Percentiles rank a stretch among this genome's conserved stretches.
These are phyloP conservation scores for Phyllopteryx taeniolatus DNA, from an alignment of 2,113 vertebrate genomes.

Conservation along the genomic window DNA sequence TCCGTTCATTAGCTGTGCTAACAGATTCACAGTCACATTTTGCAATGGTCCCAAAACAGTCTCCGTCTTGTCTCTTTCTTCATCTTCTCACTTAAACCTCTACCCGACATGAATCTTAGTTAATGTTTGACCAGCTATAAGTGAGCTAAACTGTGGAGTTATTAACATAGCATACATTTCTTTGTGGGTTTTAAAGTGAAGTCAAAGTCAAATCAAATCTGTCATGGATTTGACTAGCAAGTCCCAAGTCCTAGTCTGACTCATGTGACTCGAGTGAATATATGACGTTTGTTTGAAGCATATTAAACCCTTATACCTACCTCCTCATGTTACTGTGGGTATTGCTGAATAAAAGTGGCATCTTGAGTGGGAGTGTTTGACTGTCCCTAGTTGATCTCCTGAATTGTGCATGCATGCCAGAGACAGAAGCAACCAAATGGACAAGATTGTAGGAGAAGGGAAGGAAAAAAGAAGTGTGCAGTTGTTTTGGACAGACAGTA, in stretches of 20 bases:
- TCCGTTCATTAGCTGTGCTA: no score
- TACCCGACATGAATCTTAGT: no score
- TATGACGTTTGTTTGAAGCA: conserved; percentile 27
- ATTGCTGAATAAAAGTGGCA: conserved; percentile 83
- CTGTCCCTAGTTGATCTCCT: conserved; percentile 79
- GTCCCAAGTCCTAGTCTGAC: background rate
- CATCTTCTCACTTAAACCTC: no score
- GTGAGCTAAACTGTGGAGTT: no score
- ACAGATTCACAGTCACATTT: no score
- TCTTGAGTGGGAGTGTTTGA: conserved; percentile 83
- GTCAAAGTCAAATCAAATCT: background rate
- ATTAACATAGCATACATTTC: no score
- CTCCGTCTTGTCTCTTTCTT: no score
- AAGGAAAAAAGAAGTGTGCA: conserved; percentile 17
- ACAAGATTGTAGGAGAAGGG: conserved; percentile 22
- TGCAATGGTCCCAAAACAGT: no score
- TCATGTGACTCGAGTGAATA: background rate
- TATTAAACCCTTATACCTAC: conserved; percentile 67
- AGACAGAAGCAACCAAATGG: conserved; percentile 24
- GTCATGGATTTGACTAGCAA: background rate
- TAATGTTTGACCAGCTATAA: no score
- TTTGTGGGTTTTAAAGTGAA: background rate
- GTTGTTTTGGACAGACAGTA: conserved; percentile 11
- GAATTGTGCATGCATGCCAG: conserved; percentile 64
- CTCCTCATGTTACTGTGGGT: conserved; percentile 78